These are phyloP conservation scores for Hippolais icterina DNA, from an alignment of 2,113 vertebrate species.

Conservation along the genomic window DNA sequence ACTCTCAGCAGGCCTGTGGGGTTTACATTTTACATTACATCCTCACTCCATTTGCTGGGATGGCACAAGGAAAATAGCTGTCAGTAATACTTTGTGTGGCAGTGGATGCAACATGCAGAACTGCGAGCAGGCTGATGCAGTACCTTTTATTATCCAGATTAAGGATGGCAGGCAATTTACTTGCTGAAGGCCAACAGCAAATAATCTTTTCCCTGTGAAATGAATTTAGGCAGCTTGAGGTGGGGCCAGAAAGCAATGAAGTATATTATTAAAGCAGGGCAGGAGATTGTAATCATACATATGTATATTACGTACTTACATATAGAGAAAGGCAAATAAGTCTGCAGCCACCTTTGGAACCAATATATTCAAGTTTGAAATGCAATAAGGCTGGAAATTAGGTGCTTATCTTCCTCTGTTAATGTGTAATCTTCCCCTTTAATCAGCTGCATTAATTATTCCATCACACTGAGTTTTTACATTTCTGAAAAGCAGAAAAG, in stretches of 20 bases:
- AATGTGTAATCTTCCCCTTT: not conserved
- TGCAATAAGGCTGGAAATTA: slow-evolving; percentile 9
- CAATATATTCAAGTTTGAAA: slow-evolving; percentile 14
- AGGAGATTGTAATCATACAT: slow-evolving; percentile 33
- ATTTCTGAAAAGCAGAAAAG: slow-evolving; percentile 3
- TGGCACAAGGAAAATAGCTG: slow-evolving; percentile 2
- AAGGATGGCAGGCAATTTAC: slow-evolving; percentile 13
- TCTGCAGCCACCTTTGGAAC: not conserved
- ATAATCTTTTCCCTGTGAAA: not conserved
- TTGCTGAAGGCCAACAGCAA: slow-evolving; percentile 22
- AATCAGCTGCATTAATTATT: slow-evolving; percentile 24
- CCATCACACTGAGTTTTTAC: not conserved
- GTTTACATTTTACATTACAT: not conserved
- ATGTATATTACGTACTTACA: not conserved
- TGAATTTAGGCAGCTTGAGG: slow-evolving; percentile 9
- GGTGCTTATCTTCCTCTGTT: slow-evolving; percentile 28
- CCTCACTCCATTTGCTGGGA: not conserved
- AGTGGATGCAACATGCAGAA: not conserved
- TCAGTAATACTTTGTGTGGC: not conserved
- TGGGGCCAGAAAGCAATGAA: not conserved
- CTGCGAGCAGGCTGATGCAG: not conserved
- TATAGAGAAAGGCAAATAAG: not conserved
- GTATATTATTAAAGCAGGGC: slow-evolving; percentile 1
- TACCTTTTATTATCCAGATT: slow-evolving; percentile 11
- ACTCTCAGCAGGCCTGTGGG: not conserved